phyloP scores from a whole-genome alignment of 2,797 vertebrate species.

The Pogonophryne albipinna region DNA sequence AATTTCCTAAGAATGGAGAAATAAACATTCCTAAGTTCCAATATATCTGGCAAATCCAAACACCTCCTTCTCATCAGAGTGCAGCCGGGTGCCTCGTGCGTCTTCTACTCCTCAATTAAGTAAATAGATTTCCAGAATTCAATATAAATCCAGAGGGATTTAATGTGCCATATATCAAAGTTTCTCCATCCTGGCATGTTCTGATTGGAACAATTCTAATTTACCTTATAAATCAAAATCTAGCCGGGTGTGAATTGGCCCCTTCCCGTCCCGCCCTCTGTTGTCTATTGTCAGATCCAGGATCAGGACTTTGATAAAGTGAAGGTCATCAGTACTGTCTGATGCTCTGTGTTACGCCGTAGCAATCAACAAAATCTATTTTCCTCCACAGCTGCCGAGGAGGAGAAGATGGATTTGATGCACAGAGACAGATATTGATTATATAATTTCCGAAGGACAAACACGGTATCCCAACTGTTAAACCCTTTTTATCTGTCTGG shows the following conservation, averaged over 20 bases:
- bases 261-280: background rate
- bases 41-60: background rate
- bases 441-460: conserved; percentile 56
- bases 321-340: conserved; percentile 57
- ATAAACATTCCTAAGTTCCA: too few relatives aligned
- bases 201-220: conserved; percentile 44
- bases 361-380: conserved; percentile 70
- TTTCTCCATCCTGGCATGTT: conserved; percentile 4
- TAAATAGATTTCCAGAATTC: conserved; percentile 43
- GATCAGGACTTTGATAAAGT: conserved; percentile 47
- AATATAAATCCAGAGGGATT: conserved; percentile 29
- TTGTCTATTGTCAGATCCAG: conserved; percentile 45
- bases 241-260: conserved; percentile 24
- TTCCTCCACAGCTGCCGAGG: conserved; percentile 43
- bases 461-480: conserved; percentile 43
- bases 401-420: conserved; percentile 62
- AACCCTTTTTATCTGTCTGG: conserved; percentile 19
- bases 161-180: conserved; percentile 12
- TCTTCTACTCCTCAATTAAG: conserved; percentile 29
- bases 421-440: conserved; percentile 61
- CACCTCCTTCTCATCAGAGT: background rate
- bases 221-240: conserved; percentile 44
- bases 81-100: background rate
- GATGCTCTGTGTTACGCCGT: conserved; percentile 49
- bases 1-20: too few relatives aligned